These are phyloP conservation scores for Phalacrocorax brasilianus DNA, from an alignment of 2,113 vertebrate species.

Conservation along the genomic window DNA sequence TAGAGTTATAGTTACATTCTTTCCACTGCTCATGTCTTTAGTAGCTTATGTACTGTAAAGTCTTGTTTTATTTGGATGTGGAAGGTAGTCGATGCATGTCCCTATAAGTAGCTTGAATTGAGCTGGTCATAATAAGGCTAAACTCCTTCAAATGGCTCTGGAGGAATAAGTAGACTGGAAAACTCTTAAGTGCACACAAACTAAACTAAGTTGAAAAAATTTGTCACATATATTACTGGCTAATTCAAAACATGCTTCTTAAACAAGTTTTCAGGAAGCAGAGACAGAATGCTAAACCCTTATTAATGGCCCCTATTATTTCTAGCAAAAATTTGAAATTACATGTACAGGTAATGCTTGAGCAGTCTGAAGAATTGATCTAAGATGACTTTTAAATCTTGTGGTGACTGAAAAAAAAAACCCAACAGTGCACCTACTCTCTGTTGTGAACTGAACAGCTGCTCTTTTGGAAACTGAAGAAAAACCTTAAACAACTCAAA, in stretches of 20 bases:
- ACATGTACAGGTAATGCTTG: background rate
- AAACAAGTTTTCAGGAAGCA: background rate
- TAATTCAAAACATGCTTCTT: background rate
- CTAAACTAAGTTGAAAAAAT: background rate
- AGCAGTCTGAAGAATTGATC: background rate
- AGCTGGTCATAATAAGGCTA: background rate
- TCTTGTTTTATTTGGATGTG: slow-evolving; percentile 3
- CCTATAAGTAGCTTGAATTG: background rate
- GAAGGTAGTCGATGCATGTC: background rate
- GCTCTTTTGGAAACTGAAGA: background rate
- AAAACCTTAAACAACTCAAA: background rate
- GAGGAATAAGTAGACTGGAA: background rate
- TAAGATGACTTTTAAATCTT: background rate
- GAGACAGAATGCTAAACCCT: background rate
- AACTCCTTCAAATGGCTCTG: background rate
- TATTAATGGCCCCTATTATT: background rate
- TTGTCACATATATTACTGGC: background rate
- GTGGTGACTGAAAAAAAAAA: background rate
- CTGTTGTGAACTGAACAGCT: background rate
- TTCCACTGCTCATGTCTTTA: background rate
- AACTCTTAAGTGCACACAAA: background rate
- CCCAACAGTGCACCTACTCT: background rate
- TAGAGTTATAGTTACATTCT: background rate
- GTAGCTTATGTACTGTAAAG: slow-evolving; percentile 25
- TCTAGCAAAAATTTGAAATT: background rate